phyloP scores from a whole-genome alignment of 2,888 invertebrate species.

The Hofmannophila pseudospretella region DNA sequence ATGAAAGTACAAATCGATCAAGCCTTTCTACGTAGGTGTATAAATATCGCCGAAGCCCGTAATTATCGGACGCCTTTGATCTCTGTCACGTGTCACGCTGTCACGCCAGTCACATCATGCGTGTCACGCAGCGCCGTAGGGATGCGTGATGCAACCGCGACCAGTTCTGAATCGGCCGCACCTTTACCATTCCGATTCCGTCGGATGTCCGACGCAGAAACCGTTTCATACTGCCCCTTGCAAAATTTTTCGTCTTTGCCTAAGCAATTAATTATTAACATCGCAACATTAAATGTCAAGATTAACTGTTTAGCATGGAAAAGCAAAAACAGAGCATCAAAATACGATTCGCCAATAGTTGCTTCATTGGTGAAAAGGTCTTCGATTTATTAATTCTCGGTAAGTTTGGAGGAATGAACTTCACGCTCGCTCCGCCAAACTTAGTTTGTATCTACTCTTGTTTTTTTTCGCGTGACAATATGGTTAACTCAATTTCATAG shows the following conservation, averaged over 20 bases:
- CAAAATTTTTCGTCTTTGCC: neutral
- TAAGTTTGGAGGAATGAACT: too few relatives aligned
- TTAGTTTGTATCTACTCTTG: too few relatives aligned
- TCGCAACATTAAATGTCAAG: neutral
- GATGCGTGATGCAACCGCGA: conserved; percentile 3
- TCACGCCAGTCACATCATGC: too few relatives aligned
- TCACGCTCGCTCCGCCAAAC: too few relatives aligned
- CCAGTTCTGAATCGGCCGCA: conserved; percentile 5
- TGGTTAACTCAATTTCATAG: too few relatives aligned
- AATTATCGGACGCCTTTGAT: conserved; percentile 6
- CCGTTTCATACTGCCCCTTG: neutral
- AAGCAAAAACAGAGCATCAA: neutral
- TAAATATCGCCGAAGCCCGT: conserved; percentile 5
- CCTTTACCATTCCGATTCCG: conserved; percentile 6
- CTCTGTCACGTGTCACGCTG: conserved; percentile 1
- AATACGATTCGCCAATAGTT: too few relatives aligned
- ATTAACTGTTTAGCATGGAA: neutral
- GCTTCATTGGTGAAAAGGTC: too few relatives aligned
- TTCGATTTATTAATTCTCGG: too few relatives aligned
- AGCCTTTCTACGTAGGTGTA: conserved; percentile 1
- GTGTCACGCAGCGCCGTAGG: too few relatives aligned
- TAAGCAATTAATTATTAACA: neutral
- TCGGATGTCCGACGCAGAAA: conserved; percentile 10
- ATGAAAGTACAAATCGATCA: conserved; percentile 1
- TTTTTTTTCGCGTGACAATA: too few relatives aligned